A percentile compares a stretch with the other conserved stretches of the same genome.
Evolutionary conservation across 2,113 vertebrate species (phyloP).

Genomic region (Tapirus terrestris): DNA sequence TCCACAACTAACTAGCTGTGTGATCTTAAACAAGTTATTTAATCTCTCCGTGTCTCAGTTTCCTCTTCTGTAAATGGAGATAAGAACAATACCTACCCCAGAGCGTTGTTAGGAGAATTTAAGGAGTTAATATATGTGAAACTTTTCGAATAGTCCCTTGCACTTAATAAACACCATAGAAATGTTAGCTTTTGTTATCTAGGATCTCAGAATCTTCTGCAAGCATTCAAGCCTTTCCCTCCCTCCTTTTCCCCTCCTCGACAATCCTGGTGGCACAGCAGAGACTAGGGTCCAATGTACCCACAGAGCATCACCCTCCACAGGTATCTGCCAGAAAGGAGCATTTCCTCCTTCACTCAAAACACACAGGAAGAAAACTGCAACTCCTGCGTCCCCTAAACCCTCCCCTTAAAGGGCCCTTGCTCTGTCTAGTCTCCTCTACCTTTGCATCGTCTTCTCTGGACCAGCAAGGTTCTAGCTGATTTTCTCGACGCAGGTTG

Average conservation of each 20-base stretch:
- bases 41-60: neutral
- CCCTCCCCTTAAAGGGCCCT: neutral
- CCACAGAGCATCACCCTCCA: neutral
- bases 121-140: neutral
- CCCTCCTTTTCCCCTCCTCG: too few relatives aligned
- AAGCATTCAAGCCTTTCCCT: neutral
- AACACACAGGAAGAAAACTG: neutral
- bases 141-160: neutral
- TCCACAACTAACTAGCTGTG: neutral
- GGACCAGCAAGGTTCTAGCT: neutral
- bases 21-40: neutral
- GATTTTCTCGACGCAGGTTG: neutral
- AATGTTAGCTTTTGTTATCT: neutral
- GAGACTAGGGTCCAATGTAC: neutral
- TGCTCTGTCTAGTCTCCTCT: neutral
- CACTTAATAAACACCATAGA: neutral
- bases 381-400: neutral
- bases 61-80: neutral
- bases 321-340: neutral
- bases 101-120: neutral
- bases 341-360: neutral
- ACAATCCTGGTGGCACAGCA: fast-evolving
- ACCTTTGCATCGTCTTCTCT: neutral
- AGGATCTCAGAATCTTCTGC: neutral
- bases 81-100: too few relatives aligned